Evolutionary conservation across 2,113 vertebrate genomes (phyloP).

Genomic region (Azemiops feae): DNA sequence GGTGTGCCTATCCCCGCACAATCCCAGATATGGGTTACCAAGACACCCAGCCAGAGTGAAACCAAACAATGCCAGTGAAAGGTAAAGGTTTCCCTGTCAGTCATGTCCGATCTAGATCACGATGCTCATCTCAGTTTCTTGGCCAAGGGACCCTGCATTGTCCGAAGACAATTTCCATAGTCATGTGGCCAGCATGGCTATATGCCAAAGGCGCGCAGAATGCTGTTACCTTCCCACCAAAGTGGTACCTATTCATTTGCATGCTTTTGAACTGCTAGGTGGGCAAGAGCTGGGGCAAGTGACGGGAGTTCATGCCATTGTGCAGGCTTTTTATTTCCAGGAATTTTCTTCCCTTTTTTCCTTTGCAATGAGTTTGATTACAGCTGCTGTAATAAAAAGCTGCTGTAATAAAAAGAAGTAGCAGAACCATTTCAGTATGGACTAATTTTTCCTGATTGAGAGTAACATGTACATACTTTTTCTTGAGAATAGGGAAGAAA

Average conservation of each 20-base stretch:
- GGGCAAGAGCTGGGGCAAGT: neutral
- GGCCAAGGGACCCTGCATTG: neutral
- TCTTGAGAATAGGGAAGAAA: neutral
- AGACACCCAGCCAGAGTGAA: neutral
- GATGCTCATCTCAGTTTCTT: neutral
- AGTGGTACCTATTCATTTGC: neutral
- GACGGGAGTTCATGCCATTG: neutral
- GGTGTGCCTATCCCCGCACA: neutral
- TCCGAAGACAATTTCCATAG: neutral
- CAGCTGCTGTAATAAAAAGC: neutral
- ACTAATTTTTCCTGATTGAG: neutral
- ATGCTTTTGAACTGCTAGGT: neutral
- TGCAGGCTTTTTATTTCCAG: neutral
- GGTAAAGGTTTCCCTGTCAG: neutral
- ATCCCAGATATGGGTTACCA: neutral
- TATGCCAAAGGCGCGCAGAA: neutral
- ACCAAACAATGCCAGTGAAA: neutral
- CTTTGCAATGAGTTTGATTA: neutral
- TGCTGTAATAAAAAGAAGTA: neutral
- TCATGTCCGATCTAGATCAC: neutral
- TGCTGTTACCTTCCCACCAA: neutral
- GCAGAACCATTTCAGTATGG: neutral
- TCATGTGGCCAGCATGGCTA: neutral
- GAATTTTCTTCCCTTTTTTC: neutral
- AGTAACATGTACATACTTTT: neutral